Base-by-base conservation (phyloP, 2,888 invertebrate species). In the Tiphia femorata region DNA sequence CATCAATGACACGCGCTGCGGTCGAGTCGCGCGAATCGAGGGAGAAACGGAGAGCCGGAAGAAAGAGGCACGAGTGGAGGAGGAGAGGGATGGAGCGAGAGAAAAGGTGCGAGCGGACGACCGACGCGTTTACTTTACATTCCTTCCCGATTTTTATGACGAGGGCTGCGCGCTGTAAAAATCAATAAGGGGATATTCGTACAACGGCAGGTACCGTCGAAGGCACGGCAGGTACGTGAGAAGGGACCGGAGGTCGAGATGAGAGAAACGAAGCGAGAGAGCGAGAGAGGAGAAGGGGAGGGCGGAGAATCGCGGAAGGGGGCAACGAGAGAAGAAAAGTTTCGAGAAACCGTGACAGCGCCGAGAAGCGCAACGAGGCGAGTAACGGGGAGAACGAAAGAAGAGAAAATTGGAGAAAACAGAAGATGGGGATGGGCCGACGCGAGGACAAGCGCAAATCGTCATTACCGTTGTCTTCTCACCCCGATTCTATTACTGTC, bases 71-170 rank as follows among this genome's bases (percentile, higher is more conserved):
- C n/a, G n/a, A n/a, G n/a, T n/a, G n/a, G n/a, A n/a, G n/a, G n/a
- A n/a, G n/a, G n/a, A n/a, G n/a, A n/a, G n/a, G n/a, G n/a, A n/a
- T n/a, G n/a, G 37, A 37, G 49, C 57, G 46, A 49, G 52, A 52
- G 42, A 35, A 4, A 20, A 33, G 47, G 42, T 47, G 49, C 49
- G 61, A 57, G 60, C 53, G 55, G 44, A 52, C 23, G 21, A 6
- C 6, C 41, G 53, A 58, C 61, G 51, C 53, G 51, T 33, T 64
- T 61, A 64, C 49, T 59, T 67, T 51, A 58, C 57, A 64, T 68
- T 65, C 62, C 54, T 44, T 44, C 49, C 52, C 56, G 68, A 68
- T 67, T 64, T 69, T 69, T 69, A 69, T 56, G 64, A 64, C 56
- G 59, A 29, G n/a, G n/a, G 44, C 41, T 48, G 55, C 53, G 40